A percentile compares a stretch with the other conserved stretches of the same genome.
Conservation (phyloP, 1,140 invertebrate species). For the Tetramorium alpestre region DNA sequence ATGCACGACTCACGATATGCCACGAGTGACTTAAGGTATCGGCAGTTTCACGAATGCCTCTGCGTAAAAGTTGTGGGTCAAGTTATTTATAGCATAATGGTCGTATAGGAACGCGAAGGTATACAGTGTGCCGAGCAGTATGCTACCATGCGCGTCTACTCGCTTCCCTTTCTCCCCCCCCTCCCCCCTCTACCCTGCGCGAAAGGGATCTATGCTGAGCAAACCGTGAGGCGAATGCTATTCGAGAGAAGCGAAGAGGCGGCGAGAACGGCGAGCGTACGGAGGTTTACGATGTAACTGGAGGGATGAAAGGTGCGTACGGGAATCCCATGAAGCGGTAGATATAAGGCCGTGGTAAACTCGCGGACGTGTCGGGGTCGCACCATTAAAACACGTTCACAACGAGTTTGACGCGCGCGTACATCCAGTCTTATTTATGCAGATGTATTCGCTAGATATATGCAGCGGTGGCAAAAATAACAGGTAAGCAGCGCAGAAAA, state of each 20-base stretch:
- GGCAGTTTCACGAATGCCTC: conserved; percentile 6
- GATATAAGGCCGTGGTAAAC: conserved; percentile 69
- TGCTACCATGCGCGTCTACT: neutral
- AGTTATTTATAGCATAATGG: conserved; percentile 51
- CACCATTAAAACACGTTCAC: conserved; percentile 71
- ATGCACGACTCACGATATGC: neutral
- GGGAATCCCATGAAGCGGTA: conserved; percentile 66
- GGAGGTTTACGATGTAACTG: conserved; percentile 65
- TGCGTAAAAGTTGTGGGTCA: conserved; percentile 51
- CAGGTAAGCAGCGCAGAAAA: no score
- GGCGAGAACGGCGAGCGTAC: neutral
- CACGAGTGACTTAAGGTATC: neutral
- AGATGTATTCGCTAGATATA: conserved; percentile 50
- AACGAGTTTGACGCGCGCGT: conserved; percentile 56
- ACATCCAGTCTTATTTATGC: conserved; percentile 70
- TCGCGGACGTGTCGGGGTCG: conserved; percentile 69
- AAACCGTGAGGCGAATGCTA: conserved; percentile 57
- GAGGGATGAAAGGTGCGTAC: conserved; percentile 63
- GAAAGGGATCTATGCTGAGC: conserved; percentile 29
- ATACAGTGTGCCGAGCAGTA: neutral
- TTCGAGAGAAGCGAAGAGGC: conserved; percentile 12
- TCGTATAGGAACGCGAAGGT: conserved; percentile 20
- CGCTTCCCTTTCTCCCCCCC: neutral
- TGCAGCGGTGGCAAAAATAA: no score
- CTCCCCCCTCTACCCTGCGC: neutral